Percentiles rank a stretch among this genome's conserved stretches.
Conservation (phyloP, 2,113 vertebrate genomes). For the Paracanthobrama guichenoti region DNA sequence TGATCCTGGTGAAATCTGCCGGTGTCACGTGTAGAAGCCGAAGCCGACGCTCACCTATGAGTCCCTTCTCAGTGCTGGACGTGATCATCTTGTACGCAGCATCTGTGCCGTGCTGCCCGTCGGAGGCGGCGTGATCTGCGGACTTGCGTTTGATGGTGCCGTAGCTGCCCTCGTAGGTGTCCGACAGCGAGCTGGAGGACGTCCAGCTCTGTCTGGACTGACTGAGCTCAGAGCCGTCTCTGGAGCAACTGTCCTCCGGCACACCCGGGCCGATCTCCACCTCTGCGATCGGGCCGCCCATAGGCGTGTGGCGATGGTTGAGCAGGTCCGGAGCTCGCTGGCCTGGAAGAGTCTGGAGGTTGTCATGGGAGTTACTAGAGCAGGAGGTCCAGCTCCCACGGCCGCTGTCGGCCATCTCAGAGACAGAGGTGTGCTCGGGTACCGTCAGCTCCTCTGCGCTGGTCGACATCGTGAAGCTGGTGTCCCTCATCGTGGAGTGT, state of each 20-base stretch:
- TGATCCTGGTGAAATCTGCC: conserved; percentile 49
- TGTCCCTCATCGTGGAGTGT: conserved; percentile 69
- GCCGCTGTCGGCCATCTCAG: conserved; percentile 89
- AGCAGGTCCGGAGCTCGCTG: conserved; percentile 80
- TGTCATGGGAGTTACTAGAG: conserved; percentile 95
- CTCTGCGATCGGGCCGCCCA: conserved; percentile 83
- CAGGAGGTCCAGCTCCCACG: conserved; percentile 97
- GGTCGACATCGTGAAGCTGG: conserved; percentile 79
- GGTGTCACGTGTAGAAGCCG: conserved; percentile 12
- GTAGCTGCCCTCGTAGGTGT: conserved; percentile 85
- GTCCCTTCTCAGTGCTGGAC: conserved; percentile 94
- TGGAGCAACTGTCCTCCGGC: conserved; percentile 72
- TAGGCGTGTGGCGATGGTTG: conserved; percentile 80
- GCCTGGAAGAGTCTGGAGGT: conserved; percentile 86
- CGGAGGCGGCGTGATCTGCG: conserved; percentile 70
- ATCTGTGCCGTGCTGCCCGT: conserved; percentile 73
- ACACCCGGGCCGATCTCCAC: conserved; percentile 74
- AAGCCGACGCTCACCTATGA: conserved; percentile 84
- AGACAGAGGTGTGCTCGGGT: conserved; percentile 75
- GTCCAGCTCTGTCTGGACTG: conserved; percentile 88
- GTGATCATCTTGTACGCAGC: conserved; percentile 91
- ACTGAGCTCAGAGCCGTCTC: conserved; percentile 71
- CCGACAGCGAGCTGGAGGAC: conserved; percentile 88
- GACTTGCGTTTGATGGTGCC: conserved; percentile 85
- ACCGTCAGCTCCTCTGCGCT: conserved; percentile 88